Evolutionary conservation across 2,113 vertebrate species (phyloP).

Genomic region (Dasypus novemcinctus): DNA sequence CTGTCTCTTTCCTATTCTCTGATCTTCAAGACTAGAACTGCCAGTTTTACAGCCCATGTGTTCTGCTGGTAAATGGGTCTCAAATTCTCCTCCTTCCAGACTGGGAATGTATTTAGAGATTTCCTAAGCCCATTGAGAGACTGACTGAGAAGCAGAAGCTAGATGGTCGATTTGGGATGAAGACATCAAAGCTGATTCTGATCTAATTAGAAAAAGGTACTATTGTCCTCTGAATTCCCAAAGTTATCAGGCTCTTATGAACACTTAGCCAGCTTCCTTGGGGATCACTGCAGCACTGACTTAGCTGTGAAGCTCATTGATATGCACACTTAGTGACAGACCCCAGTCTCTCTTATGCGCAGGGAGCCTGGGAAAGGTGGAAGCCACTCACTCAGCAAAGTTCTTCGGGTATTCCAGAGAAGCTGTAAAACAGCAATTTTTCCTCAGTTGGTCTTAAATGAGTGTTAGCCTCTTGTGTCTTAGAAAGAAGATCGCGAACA

Average conservation of each 20-base stretch:
- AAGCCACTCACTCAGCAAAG: neutral
- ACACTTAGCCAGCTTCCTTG: constrained; percentile 63
- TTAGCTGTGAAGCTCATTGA: constrained; percentile 57
- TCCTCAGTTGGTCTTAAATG: constrained; percentile 62
- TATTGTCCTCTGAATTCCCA: constrained; percentile 57
- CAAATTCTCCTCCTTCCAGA: neutral
- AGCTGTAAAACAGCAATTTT: constrained; percentile 57
- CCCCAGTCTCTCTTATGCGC: neutral
- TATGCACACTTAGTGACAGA: constrained; percentile 24
- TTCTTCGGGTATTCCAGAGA: constrained; percentile 34
- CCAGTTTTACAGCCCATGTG: neutral
- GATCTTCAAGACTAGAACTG: neutral
- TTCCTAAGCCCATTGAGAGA: neutral
- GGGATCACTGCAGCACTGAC: constrained; percentile 51
- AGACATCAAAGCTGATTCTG: constrained; percentile 72
- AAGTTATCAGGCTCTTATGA: constrained; percentile 56
- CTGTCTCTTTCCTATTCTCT: neutral
- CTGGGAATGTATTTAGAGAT: neutral
- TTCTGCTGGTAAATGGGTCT: neutral
- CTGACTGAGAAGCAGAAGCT: constrained; percentile 8
- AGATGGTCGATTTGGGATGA: constrained; percentile 53
- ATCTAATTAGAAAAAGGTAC: constrained; percentile 72
- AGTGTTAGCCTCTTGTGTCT: constrained; percentile 60
- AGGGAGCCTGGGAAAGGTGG: constrained; percentile 3
- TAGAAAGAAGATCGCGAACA: constrained; percentile 66